Conservation (phyloP, 2,888 invertebrate genomes). For the Conchocele bisecta region DNA sequence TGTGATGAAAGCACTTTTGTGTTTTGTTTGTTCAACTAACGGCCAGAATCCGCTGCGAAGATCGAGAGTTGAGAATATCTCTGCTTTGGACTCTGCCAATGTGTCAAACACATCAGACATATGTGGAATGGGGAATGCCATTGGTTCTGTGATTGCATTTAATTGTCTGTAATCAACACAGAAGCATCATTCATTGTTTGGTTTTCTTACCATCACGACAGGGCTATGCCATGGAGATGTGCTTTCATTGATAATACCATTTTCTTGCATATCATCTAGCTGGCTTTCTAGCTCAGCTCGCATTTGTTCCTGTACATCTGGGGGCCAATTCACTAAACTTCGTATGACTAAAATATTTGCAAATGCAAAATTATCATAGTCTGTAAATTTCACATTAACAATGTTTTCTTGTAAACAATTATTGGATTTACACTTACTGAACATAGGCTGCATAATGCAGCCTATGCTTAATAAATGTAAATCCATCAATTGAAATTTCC, state of each 20-base stretch:
- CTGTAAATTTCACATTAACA: no score
- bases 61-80: slow-evolving; percentile 18
- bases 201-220: slow-evolving; percentile 38
- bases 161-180: slow-evolving; percentile 12
- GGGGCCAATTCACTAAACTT: no score
- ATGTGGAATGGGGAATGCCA: slow-evolving; percentile 15
- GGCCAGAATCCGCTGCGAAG: slow-evolving; percentile 30
- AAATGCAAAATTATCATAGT: no score
- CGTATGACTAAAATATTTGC: no score
- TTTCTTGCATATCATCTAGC: slow-evolving; percentile 22
- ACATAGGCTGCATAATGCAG: no score
- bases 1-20: slow-evolving; percentile 32
- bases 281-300: slow-evolving; percentile 20
- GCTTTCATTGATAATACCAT: slow-evolving; percentile 27
- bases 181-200: slow-evolving; percentile 17
- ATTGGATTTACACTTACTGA: no score
- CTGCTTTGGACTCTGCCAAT: slow-evolving; percentile 20
- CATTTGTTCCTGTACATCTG: no score
- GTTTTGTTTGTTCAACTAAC: slow-evolving; percentile 3
- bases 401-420: no score
- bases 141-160: slow-evolving; percentile 15
- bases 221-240: slow-evolving; percentile 26
- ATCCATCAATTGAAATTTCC: no score
- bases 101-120: slow-evolving; percentile 21
- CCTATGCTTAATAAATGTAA: no score